Percentiles rank a stretch among this genome's conserved stretches.
Evolutionary conservation across 2,888 invertebrate genomes (phyloP).

Genomic region (Pogonocherus hispidulus): DNA sequence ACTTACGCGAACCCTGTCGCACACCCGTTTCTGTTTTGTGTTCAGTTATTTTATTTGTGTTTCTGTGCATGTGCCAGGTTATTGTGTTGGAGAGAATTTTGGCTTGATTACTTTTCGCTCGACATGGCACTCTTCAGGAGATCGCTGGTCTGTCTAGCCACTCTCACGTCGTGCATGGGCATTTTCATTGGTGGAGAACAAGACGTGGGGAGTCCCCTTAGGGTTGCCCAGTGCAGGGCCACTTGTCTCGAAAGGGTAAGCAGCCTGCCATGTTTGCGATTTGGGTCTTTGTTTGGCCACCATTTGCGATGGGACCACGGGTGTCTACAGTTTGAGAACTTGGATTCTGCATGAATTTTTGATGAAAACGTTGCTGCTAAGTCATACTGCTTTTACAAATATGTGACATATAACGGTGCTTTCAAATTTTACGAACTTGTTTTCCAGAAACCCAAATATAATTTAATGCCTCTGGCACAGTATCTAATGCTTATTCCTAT

Average conservation of each 20-base stretch:
- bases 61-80: conserved; percentile 41
- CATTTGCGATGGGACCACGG: neutral
- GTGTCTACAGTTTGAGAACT: too few species aligned
- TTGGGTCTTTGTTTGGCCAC: conserved; percentile 28
- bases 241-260: conserved; percentile 81
- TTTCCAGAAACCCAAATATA: too few species aligned
- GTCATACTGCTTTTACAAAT: too few species aligned
- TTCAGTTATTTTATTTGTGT: conserved; percentile 43
- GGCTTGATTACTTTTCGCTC: conserved; percentile 38
- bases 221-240: conserved; percentile 81
- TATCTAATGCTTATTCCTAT: too few species aligned
- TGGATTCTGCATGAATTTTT: too few species aligned
- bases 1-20: conserved; percentile 40
- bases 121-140: conserved; percentile 63
- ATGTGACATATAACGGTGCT: too few species aligned
- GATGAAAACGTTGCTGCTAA: too few species aligned
- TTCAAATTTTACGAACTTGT: too few species aligned
- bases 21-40: conserved; percentile 35
- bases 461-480: too few species aligned
- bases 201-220: conserved; percentile 79
- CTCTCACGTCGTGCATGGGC: conserved; percentile 61
- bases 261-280: conserved; percentile 39
- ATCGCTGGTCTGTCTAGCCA: conserved; percentile 61
- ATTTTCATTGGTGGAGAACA: conserved; percentile 72
- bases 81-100: conserved; percentile 42